Base-by-base conservation (phyloP, 2,888 invertebrate species). In the Caenorhabditis panamensis region DNA sequence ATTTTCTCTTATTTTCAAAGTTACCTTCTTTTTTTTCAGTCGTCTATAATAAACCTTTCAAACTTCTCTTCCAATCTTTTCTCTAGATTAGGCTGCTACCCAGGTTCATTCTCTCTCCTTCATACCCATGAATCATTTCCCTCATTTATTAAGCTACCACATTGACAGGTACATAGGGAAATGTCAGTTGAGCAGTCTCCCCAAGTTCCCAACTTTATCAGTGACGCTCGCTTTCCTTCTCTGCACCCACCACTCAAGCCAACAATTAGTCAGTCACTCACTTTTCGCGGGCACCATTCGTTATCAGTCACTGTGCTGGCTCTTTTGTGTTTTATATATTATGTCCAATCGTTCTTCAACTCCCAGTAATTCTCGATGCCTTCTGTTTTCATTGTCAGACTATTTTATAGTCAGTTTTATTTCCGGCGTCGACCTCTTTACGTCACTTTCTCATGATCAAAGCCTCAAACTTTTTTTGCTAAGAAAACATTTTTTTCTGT, bases 121-220 rank as follows among this genome's bases (percentile, higher is more conserved):
- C 49, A 54, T 75, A 63, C 41, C n/a, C 49, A 61, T 75, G 75
- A 75, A 75, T 75, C 75, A 75, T 37, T 51, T 18, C 13, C 11
- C 2, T 8, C 31, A 18, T 31, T 67, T 49, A 75, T 75, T 53
- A 75, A 66, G 41, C 66, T 66, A 66, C 66, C 75, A 66, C 75
- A 66, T 59, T 51, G 36, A 51, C 51, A 41, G 41, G 51, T 66
- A 64, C 66, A 71, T 47, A 36, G 54, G 31, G 18, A 22, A 58
- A 44, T 54, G 54, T 54, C 54, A 56, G 31, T 56, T 13, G 37
- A 66, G 54, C 53, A 49, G 51, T 53, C 59, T 53, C 49, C 54
- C 18, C 58, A 75, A 67, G 64, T 66, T 64, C 66, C 37, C 37
- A 31, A 66, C 49, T 61, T 75, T 75, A 75, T 75, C 75, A 75